Percentiles rank a stretch among this genome's conserved stretches.
phyloP scores from a whole-genome alignment of 1,140 invertebrate genomes.

The Halictus rubicundus region DNA sequence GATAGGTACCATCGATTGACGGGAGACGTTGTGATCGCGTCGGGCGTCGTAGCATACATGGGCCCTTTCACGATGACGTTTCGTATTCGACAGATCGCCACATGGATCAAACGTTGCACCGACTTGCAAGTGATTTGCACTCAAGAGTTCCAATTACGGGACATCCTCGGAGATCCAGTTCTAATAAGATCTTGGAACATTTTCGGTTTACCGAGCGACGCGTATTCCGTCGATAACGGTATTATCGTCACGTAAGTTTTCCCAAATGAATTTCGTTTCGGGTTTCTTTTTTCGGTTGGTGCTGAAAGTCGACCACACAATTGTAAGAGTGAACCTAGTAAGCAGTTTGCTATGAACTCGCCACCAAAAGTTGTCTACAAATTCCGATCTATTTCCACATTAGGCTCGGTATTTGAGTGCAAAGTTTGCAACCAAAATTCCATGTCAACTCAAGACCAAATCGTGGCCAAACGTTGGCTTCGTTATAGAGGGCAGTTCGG shows the following conservation, averaged over 20 bases:
- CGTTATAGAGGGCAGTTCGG: too few species aligned
- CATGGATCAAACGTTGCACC: conserved; percentile 87
- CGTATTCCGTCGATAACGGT: conserved; percentile 95
- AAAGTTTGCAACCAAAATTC: too few species aligned
- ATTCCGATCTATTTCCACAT: too few species aligned
- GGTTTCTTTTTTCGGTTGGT: too few species aligned
- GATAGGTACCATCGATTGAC: conserved; percentile 81
- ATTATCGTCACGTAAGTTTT: conserved; percentile 86
- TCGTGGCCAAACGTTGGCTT: too few species aligned
- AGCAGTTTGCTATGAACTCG: too few species aligned
- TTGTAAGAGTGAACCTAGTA: too few species aligned
- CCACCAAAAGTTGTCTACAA: too few species aligned
- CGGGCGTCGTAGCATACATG: conserved; percentile 94
- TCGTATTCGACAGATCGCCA: conserved; percentile 85
- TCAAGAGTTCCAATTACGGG: conserved; percentile 87
- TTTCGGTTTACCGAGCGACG: conserved; percentile 91
- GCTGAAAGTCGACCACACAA: too few species aligned
- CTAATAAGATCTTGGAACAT: conserved; percentile 95
- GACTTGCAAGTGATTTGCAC: conserved; percentile 88
- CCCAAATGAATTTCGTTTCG: too few species aligned
- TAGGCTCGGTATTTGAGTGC: too few species aligned
- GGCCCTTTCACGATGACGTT: conserved; percentile 93
- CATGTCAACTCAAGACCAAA: too few species aligned
- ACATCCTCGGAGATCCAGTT: conserved; percentile 92
- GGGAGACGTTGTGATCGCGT: conserved; percentile 93